These are phyloP conservation scores for Thunnus maccoyii DNA, from an alignment of 2,113 vertebrate species.

Conservation along the genomic window DNA sequence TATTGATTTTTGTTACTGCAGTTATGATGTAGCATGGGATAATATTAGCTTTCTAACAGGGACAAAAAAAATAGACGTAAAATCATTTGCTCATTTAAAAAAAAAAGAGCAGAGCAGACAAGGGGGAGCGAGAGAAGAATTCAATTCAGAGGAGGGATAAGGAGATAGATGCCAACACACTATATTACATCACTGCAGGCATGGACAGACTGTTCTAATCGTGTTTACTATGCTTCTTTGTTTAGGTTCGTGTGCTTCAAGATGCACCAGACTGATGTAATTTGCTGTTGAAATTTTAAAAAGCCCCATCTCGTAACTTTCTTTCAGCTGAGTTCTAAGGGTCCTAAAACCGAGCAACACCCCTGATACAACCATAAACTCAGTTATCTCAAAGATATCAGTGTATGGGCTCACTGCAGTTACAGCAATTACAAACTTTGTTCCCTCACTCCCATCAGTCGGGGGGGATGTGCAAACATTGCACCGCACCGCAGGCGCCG, in stretches of 20 bases:
- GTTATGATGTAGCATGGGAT: constrained; percentile 10
- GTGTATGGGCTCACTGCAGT: not conserved
- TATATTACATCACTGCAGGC: not conserved
- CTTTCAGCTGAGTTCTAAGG: not conserved
- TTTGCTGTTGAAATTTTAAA: not conserved
- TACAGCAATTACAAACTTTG: not conserved
- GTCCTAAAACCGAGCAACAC: not conserved
- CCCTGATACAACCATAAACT: not conserved
- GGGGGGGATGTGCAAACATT: not conserved
- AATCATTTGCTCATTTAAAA: not conserved
- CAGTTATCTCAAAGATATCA: not conserved
- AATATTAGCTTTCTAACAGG: constrained; percentile 18
- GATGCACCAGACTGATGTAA: not conserved
- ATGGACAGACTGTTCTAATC: not conserved
- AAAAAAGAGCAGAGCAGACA: not conserved
- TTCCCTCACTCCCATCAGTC: not conserved
- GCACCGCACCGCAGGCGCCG: not conserved
- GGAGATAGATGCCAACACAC: not conserved
- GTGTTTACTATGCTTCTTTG: not conserved
- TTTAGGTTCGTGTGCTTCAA: not conserved
- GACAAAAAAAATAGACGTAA: not conserved
- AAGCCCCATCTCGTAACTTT: not conserved
- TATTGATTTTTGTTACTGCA: constrained; percentile 35
- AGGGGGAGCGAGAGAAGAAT: not conserved
- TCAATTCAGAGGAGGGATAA: not conserved